Conservation (phyloP, 2,113 vertebrate genomes). For the Hymenochirus boettgeri region DNA sequence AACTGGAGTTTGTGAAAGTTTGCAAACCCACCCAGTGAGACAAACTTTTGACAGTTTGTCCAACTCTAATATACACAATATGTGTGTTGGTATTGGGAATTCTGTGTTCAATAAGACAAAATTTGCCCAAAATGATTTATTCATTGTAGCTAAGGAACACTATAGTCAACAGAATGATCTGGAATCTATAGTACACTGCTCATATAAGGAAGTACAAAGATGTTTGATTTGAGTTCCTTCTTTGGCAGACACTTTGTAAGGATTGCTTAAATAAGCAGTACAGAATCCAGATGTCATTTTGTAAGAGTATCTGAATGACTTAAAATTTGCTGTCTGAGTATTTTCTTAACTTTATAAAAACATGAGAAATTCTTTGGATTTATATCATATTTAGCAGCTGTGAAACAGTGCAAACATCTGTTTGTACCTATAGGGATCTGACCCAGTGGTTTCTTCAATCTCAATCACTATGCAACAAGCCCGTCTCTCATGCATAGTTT, state of each 20-base stretch:
- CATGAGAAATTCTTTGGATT: slow-evolving; percentile 83
- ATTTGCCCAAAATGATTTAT: too few species aligned
- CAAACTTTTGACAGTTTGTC: too few species aligned
- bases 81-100: too few species aligned
- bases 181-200: slow-evolving; percentile 69
- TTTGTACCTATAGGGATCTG: slow-evolving; percentile 73
- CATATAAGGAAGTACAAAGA: slow-evolving; percentile 65
- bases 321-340: slow-evolving; percentile 76
- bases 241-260: slow-evolving; percentile 76
- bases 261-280: slow-evolving; percentile 79
- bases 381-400: slow-evolving; percentile 83
- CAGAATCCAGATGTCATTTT: slow-evolving; percentile 81
- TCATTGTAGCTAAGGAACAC: too few species aligned
- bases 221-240: slow-evolving; percentile 77
- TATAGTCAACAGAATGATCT: slow-evolving; percentile 60
- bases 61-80: too few species aligned
- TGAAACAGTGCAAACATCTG: slow-evolving; percentile 78
- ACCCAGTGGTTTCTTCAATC: slow-evolving; percentile 59
- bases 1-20: too few species aligned
- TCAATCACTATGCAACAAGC: slow-evolving; percentile 67
- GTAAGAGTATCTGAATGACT: slow-evolving; percentile 75
- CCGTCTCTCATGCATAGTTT: slow-evolving; percentile 59
- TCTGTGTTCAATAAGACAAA: too few species aligned
- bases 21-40: too few species aligned
- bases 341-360: slow-evolving; percentile 67